Conservation (phyloP, 2,113 vertebrate species). For the Melanostigma gelatinosum region DNA sequence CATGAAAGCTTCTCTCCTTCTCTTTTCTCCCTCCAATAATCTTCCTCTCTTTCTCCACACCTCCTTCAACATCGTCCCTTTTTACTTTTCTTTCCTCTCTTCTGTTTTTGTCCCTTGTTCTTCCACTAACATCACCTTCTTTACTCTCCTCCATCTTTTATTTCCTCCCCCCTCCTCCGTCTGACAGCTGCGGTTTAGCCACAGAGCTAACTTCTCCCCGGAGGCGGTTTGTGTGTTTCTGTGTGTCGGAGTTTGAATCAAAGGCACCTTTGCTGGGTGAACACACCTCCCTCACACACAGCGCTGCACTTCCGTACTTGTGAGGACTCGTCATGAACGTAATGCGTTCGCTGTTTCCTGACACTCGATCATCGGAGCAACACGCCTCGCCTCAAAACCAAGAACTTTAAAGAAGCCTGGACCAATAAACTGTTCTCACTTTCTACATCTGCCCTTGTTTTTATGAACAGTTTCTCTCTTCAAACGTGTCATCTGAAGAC, state of each 20-base stretch:
- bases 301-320: background rate
- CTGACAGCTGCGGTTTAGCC: slow-evolving; percentile 59
- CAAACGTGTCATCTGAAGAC: background rate
- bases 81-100: background rate
- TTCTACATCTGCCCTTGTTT: background rate
- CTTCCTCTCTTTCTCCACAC: background rate
- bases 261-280: slow-evolving; percentile 51
- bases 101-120: background rate
- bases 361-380: background rate
- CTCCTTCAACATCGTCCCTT: background rate
- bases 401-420: background rate
- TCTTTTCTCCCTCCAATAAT: background rate
- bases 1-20: background rate
- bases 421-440: background rate
- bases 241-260: slow-evolving; percentile 18
- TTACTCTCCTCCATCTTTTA: background rate
- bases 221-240: slow-evolving; percentile 27
- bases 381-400: background rate
- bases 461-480: background rate
- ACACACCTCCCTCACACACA: slow-evolving; percentile 6
- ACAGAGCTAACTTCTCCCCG: slow-evolving; percentile 38
- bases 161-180: slow-evolving; percentile 1
- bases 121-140: background rate
- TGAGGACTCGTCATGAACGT: background rate
- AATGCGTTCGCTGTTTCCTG: background rate